These are phyloP conservation scores for Drosophila aff. DNA, from an alignment of 1,140 invertebrate genomes.

Conservation along the genomic window DNA sequence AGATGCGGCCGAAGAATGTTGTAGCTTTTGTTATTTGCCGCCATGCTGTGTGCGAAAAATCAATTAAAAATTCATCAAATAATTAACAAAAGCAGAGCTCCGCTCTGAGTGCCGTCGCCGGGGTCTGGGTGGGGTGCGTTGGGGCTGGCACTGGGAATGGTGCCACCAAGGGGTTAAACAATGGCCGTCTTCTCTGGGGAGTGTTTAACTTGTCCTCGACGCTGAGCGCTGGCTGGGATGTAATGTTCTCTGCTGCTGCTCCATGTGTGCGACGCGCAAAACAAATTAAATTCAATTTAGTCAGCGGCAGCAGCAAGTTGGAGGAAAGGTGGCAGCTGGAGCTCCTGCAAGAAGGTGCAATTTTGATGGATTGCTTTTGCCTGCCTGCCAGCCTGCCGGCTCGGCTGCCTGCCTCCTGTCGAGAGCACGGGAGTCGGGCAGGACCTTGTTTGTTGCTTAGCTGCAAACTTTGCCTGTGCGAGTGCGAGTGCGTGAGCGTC, in stretches of 20 bases:
- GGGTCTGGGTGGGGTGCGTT: background rate
- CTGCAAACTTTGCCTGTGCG: constrained; percentile 71
- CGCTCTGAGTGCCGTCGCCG: constrained; percentile 33
- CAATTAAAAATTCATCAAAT: constrained; percentile 85
- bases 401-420: constrained; percentile 46
- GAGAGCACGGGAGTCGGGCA: constrained; percentile 44
- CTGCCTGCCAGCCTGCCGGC: constrained; percentile 42
- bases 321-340: constrained; percentile 8
- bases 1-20: constrained; percentile 46
- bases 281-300: constrained; percentile 84
- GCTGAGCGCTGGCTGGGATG: constrained; percentile 55
- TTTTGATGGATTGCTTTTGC: constrained; percentile 84
- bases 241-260: constrained; percentile 58
- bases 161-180: constrained; percentile 75
- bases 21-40: constrained; percentile 57
- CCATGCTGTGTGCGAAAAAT: constrained; percentile 83
- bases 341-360: constrained; percentile 82
- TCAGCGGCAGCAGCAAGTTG: constrained; percentile 50
- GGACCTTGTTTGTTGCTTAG: constrained; percentile 81
- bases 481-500: constrained; percentile 15
- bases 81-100: constrained; percentile 81
- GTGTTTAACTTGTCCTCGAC: constrained; percentile 70
- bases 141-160: background rate
- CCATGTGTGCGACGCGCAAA: constrained; percentile 75
- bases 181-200: constrained; percentile 72